Conservation (phyloP, 2,797 vertebrate species). For the Tauraco hartlaubi region DNA sequence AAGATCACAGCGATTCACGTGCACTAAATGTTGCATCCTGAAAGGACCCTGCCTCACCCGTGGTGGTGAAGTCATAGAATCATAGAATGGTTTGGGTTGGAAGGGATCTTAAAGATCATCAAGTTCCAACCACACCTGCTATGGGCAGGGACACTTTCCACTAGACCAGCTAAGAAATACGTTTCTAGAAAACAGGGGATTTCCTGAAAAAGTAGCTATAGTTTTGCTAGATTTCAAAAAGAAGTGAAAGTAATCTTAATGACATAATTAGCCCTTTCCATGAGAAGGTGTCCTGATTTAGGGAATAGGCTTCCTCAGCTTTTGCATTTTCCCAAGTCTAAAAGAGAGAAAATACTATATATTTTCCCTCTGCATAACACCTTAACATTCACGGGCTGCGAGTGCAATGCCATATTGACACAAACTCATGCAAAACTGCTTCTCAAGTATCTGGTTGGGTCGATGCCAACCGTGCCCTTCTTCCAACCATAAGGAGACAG, state of each 20-base stretch:
- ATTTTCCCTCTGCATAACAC: background rate
- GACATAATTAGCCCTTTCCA: background rate
- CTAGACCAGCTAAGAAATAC: background rate
- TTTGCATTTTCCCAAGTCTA: background rate
- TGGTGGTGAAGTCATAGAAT: background rate
- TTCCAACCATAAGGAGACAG: accelerated
- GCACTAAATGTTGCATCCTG: background rate
- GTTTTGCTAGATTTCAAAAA: background rate
- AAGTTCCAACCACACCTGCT: no score
- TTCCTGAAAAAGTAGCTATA: background rate
- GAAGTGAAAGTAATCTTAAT: background rate
- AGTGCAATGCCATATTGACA: background rate
- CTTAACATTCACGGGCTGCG: background rate
- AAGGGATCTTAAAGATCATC: no score
- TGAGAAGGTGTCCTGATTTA: background rate
- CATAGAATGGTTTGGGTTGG: no score
- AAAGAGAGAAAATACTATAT: background rate
- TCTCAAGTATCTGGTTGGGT: accelerated
- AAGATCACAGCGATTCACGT: background rate
- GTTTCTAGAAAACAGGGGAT: accelerated
- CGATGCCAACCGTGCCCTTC: background rate
- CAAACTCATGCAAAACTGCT: background rate
- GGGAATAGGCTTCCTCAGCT: background rate
- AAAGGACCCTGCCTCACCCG: background rate
- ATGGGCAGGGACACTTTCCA: no score